A percentile compares a stretch with the other conserved stretches of the same genome.
Evolutionary conservation across 2,797 vertebrate genomes (phyloP).

Genomic region (Myotis vivesi): DNA sequence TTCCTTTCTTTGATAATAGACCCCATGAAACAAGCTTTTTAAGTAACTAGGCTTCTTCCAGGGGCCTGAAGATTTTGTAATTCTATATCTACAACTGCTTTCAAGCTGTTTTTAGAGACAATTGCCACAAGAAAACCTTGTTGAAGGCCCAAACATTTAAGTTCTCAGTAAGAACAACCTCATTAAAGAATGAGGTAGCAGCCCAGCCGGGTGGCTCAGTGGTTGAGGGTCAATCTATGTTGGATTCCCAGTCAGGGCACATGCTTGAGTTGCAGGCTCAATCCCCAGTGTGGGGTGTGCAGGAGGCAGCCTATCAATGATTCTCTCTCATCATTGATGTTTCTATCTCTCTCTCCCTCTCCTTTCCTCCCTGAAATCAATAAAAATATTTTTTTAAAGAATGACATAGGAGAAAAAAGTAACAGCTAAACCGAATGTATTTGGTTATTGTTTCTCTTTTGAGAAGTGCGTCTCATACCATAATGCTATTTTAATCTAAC

Average conservation of each 20-base stretch:
- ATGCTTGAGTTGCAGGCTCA: too few relatives aligned
- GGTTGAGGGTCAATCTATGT: too few relatives aligned
- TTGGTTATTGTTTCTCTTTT: background rate
- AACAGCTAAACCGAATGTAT: background rate
- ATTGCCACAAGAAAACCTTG: background rate
- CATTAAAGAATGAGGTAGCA: background rate
- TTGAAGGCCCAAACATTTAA: background rate
- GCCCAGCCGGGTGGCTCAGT: too few relatives aligned
- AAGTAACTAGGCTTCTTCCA: background rate
- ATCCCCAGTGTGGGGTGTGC: too few relatives aligned
- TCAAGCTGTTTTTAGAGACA: background rate
- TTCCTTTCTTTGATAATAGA: background rate
- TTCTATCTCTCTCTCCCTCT: too few relatives aligned
- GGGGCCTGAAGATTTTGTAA: background rate
- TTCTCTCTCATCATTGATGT: too few relatives aligned
- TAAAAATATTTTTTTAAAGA: background rate
- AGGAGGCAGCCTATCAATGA: too few relatives aligned
- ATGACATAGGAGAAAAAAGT: background rate
- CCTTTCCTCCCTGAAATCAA: too few relatives aligned
- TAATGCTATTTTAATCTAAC: background rate
- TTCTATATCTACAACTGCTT: conserved; percentile 21
- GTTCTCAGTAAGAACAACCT: background rate
- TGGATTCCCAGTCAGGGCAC: too few relatives aligned
- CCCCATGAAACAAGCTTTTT: background rate
- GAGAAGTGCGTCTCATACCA: background rate